These are phyloP conservation scores for Xanthorhoe spadicearia DNA, from an alignment of 2,888 invertebrate genomes.

Conservation along the genomic window DNA sequence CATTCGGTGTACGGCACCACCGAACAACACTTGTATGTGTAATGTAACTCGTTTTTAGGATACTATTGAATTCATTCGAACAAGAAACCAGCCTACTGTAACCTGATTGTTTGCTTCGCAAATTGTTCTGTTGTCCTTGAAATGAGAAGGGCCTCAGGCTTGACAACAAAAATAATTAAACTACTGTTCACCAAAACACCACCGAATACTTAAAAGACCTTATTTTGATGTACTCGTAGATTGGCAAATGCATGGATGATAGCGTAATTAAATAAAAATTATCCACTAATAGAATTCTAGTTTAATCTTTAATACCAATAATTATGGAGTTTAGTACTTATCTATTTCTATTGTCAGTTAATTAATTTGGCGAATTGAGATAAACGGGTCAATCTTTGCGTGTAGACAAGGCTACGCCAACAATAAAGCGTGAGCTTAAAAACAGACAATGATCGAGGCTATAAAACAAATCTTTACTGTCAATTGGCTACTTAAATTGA, in stretches of 20 bases:
- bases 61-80: constrained; percentile 44
- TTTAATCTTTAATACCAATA: background rate
- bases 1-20: constrained; percentile 55
- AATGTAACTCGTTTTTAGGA: constrained; percentile 55
- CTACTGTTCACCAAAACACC: no score
- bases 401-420: constrained; percentile 30
- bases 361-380: constrained; percentile 3
- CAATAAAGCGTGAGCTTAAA: constrained; percentile 8
- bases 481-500: constrained; percentile 12
- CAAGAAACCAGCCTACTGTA: constrained; percentile 47
- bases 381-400: constrained; percentile 30
- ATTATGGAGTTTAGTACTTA: background rate
- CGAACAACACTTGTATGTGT: constrained; percentile 47
- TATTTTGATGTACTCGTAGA: no score
- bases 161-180: constrained; percentile 7
- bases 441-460: constrained; percentile 22
- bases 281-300: background rate
- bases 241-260: background rate
- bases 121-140: constrained; percentile 25
- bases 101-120: constrained; percentile 27
- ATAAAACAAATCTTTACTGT: constrained; percentile 15
- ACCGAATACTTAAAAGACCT: no score
- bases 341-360: background rate
- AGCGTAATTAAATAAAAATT: background rate
- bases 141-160: constrained; percentile 26